Evolutionary conservation across 2,888 invertebrate species (phyloP).

Genomic region (Pyrgus malvae): DNA sequence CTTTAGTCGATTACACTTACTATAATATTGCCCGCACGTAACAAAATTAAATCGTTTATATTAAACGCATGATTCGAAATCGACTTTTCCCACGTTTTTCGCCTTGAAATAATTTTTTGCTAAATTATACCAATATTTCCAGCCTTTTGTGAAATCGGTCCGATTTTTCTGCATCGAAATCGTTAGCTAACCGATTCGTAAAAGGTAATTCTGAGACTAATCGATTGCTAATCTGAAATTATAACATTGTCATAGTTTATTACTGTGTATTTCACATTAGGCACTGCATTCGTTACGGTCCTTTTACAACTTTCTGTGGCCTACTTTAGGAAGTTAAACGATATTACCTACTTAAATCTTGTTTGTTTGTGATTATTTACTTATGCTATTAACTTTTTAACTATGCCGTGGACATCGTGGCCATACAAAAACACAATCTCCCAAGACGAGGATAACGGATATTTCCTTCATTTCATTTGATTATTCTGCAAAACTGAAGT

Average conservation of each 20-base stretch:
- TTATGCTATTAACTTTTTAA: too few relatives aligned
- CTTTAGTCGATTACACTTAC: too few relatives aligned
- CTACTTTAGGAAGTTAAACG: neutral
- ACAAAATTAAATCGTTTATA: neutral
- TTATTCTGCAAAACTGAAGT: too few relatives aligned
- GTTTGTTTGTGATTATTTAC: too few relatives aligned
- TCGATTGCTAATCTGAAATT: constrained; percentile 60
- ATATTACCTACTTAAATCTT: neutral
- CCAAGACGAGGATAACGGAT: too few relatives aligned
- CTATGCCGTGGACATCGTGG: too few relatives aligned
- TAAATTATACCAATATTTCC: constrained; percentile 26
- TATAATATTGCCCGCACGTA: too few relatives aligned
- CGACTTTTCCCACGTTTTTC: neutral
- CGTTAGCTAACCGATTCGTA: constrained; percentile 48
- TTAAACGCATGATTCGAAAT: neutral
- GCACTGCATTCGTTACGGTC: constrained; percentile 33
- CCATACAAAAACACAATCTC: too few relatives aligned
- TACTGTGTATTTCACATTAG: constrained; percentile 42
- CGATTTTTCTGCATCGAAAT: constrained; percentile 54
- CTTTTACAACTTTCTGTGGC: constrained; percentile 22
- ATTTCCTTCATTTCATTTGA: too few relatives aligned
- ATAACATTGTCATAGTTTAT: constrained; percentile 47
- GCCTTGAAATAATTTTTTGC: constrained; percentile 16
- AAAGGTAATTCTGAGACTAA: constrained; percentile 49
- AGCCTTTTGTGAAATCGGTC: constrained; percentile 45